Percentiles rank a stretch among this genome's conserved stretches.
phyloP scores from a whole-genome alignment of 2,888 invertebrate genomes.

The Leuctra nigra region DNA sequence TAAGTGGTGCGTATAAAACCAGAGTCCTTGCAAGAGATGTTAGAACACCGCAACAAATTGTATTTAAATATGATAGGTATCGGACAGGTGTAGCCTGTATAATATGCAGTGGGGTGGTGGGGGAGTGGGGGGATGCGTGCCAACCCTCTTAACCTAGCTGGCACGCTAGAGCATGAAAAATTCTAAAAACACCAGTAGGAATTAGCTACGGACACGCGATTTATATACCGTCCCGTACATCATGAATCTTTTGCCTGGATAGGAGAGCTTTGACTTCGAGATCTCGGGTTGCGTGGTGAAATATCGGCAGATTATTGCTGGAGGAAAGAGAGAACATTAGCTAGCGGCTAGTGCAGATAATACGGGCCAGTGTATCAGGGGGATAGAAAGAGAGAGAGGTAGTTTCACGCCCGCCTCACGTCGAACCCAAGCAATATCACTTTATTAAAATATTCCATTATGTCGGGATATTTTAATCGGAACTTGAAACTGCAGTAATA shows the following conservation, averaged over 20 bases:
- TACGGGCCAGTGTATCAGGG: no score
- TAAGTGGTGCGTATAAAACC: conserved; percentile 13
- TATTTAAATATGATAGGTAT: conserved; percentile 19
- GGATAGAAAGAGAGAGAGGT: no score
- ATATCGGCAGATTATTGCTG: conserved; percentile 4
- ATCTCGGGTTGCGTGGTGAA: no score
- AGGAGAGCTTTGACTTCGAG: conserved; percentile 17
- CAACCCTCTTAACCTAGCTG: background rate
- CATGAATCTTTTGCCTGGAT: no score
- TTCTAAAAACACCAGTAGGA: conserved; percentile 15
- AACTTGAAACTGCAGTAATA: no score
- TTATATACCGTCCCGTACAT: background rate
- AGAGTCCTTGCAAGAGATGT: conserved; percentile 7
- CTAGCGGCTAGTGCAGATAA: no score
- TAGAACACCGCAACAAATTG: conserved; percentile 14
- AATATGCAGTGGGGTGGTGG: no score
- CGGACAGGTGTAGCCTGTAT: conserved; percentile 15
- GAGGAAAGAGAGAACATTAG: no score
- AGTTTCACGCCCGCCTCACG: no score
- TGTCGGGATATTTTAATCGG: no score
- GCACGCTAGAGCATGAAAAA: background rate
- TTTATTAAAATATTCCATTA: no score
- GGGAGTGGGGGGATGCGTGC: conserved; percentile 12
- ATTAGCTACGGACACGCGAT: conserved; percentile 7
- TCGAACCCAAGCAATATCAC: no score